Percentiles rank a stretch among this genome's conserved stretches.
phyloP scores from a whole-genome alignment of 2,797 vertebrate species.

The Pseudomugil gertrudae region DNA sequence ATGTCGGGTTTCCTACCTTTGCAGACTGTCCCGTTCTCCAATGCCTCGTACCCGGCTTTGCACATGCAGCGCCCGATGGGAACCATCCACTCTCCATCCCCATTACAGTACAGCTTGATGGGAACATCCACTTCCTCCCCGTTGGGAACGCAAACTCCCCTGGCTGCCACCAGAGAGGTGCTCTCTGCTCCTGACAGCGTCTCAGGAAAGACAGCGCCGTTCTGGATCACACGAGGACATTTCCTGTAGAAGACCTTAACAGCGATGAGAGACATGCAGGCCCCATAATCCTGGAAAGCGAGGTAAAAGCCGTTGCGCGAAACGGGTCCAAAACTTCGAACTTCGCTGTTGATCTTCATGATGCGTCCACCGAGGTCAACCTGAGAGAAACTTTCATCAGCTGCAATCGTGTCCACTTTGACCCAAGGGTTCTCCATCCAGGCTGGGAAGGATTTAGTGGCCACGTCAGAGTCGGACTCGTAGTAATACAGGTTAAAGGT shows the following conservation, averaged over 20 bases:
- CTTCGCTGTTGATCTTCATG: slow-evolving; percentile 97
- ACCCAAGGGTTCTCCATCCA: slow-evolving; percentile 99
- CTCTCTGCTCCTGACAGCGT: slow-evolving; percentile 94
- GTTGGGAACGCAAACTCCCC: slow-evolving; percentile 90
- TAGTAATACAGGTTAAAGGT: slow-evolving; percentile 97
- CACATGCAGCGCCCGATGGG: slow-evolving; percentile 96
- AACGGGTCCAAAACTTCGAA: slow-evolving; percentile 94
- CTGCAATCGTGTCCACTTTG: slow-evolving; percentile 96
- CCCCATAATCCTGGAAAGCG: slow-evolving; percentile 96
- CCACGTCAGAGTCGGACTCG: slow-evolving; percentile 88
- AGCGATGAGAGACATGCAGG: slow-evolving; percentile 96
- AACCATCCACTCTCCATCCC: slow-evolving; percentile 96
- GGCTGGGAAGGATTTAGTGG: slow-evolving; percentile 86
- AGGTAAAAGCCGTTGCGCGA: slow-evolving; percentile 93
- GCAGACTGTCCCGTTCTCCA: slow-evolving; percentile 90
- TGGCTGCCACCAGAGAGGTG: slow-evolving; percentile 92
- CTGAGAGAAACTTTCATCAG: slow-evolving; percentile 96
- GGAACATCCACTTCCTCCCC: slow-evolving; percentile 96
- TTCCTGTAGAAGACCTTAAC: slow-evolving; percentile 95
- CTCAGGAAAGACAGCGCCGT: slow-evolving; percentile 91
- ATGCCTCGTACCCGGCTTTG: slow-evolving; percentile 88
- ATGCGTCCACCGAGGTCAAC: slow-evolving; percentile 93
- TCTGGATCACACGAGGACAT: slow-evolving; percentile 89
- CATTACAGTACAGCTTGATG: slow-evolving; percentile 96
- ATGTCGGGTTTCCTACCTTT: slow-evolving; percentile 83